A percentile compares a stretch with the other conserved stretches of the same genome.
phyloP scores from a whole-genome alignment of 2,888 invertebrate species.

The Dioctria linearis region DNA sequence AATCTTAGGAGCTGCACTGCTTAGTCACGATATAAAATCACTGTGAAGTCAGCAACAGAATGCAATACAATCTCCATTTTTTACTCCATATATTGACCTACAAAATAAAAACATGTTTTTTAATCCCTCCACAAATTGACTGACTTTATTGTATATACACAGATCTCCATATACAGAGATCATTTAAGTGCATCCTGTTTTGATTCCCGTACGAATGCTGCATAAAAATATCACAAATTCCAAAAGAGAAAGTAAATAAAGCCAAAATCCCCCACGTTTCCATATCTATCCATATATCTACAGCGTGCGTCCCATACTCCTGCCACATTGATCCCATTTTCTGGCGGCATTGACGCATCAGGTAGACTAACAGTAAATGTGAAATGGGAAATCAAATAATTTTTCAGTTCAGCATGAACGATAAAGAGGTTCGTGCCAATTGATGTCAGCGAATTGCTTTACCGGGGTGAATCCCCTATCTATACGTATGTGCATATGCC shows the following conservation, averaged over 20 bases:
- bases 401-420: slow-evolving; percentile 12
- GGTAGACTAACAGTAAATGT: slow-evolving; percentile 1
- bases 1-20: no score
- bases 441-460: slow-evolving; percentile 37
- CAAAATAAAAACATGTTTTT: no score
- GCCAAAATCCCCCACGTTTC: not conserved
- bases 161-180: not conserved
- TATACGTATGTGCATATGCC: not conserved
- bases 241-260: slow-evolving; percentile 39
- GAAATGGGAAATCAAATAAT: slow-evolving; percentile 15
- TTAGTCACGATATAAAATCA: no score
- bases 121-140: no score
- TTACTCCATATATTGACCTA: no score
- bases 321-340: not conserved
- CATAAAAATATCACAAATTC: slow-evolving; percentile 21
- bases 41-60: no score
- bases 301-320: not conserved
- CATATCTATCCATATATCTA: no score
- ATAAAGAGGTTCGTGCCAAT: slow-evolving; percentile 38
- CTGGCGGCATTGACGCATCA: slow-evolving; percentile 10
- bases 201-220: not conserved
- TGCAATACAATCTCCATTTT: no score
- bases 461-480: not conserved
- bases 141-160: no score
- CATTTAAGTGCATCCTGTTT: not conserved